phyloP scores from a whole-genome alignment of 1,140 invertebrate species.

The Homarus americanus region DNA sequence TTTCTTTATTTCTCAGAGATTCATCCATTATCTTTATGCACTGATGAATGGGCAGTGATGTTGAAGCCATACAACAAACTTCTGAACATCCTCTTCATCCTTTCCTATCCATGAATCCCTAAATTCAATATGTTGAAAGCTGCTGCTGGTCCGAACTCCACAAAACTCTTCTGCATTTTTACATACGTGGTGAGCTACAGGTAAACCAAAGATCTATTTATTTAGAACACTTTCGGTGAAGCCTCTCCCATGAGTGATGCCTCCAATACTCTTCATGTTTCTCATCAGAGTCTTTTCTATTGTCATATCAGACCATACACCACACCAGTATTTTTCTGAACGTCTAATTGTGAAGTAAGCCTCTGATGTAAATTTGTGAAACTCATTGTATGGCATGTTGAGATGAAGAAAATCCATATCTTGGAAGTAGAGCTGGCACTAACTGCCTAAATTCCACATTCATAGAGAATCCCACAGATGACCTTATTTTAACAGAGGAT shows the following conservation, averaged over 20 bases:
- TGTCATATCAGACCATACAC: too few species aligned
- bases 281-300: neutral
- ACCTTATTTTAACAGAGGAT: too few species aligned
- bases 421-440: too few species aligned
- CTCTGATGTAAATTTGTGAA: too few species aligned
- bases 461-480: too few species aligned
- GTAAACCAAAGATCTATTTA: conserved; percentile 17
- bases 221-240: conserved; percentile 33
- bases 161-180: neutral
- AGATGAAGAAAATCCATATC: too few species aligned
- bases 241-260: neutral
- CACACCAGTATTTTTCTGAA: too few species aligned
- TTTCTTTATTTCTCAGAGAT: conserved; percentile 31
- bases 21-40: conserved; percentile 19
- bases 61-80: conserved; percentile 19
- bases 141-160: neutral
- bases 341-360: too few species aligned
- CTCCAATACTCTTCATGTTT: conserved; percentile 31
- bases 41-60: neutral
- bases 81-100: conserved; percentile 7
- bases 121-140: conserved; percentile 22
- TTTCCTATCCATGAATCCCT: conserved; percentile 20
- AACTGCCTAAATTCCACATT: too few species aligned
- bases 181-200: conserved; percentile 1
- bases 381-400: too few species aligned